Conservation (phyloP, 2,113 vertebrate genomes). For the Jacana jacana region DNA sequence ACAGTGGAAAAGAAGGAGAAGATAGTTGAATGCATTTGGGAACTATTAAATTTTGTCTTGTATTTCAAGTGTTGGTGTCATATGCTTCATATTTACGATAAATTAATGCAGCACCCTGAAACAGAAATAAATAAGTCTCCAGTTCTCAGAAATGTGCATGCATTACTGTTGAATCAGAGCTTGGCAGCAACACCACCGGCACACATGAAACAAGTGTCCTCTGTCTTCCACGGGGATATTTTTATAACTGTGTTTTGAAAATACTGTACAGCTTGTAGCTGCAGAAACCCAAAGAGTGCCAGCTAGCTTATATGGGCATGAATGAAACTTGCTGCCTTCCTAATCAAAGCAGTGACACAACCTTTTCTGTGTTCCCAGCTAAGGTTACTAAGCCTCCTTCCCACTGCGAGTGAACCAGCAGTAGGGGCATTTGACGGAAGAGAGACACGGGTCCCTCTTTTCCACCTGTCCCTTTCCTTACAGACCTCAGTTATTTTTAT, state of each 20-base stretch:
- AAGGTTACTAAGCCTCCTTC: background rate
- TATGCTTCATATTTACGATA: conserved; percentile 1
- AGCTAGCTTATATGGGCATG: background rate
- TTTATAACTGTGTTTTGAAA: background rate
- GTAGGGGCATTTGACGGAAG: background rate
- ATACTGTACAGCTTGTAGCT: background rate
- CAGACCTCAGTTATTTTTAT: background rate
- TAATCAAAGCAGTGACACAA: background rate
- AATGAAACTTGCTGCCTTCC: background rate
- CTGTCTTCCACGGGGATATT: background rate
- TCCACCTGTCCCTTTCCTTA: background rate
- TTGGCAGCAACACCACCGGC: background rate
- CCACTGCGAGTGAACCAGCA: background rate
- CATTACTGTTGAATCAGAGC: background rate
- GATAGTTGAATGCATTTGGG: background rate
- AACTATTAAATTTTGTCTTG: background rate
- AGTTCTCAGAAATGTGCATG: conserved; percentile 16
- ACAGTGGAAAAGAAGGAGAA: background rate
- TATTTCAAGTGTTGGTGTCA: background rate
- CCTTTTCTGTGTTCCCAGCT: background rate
- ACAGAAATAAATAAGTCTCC: background rate
- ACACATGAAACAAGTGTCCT: background rate
- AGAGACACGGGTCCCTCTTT: background rate
- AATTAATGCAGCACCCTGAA: background rate
- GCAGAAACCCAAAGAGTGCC: background rate